These are phyloP conservation scores for Cheirogaleus major DNA, from an alignment of 2,797 vertebrate species.

Conservation along the genomic window DNA sequence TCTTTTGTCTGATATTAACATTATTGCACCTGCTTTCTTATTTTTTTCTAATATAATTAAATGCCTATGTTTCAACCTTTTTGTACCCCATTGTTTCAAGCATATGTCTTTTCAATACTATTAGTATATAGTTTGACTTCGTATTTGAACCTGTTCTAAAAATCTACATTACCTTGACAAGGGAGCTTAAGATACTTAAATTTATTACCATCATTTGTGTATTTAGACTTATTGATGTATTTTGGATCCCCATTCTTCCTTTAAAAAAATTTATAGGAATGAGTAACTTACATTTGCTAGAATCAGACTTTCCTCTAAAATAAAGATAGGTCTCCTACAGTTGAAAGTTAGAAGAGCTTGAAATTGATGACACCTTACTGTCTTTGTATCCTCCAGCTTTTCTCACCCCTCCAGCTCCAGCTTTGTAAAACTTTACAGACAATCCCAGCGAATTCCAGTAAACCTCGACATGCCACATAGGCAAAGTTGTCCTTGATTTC, in stretches of 20 bases:
- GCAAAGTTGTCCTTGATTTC: not conserved
- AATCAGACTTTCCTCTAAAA: not conserved
- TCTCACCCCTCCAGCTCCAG: not conserved
- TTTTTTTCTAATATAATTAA: not conserved
- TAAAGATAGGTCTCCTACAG: not conserved
- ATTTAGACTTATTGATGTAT: not conserved
- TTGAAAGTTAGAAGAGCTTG: not conserved
- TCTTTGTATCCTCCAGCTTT: not conserved
- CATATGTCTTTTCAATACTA: not conserved
- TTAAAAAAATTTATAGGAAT: not conserved
- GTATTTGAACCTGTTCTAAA: conserved; percentile 1
- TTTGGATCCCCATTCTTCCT: not conserved
- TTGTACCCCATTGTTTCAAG: not conserved
- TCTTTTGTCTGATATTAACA: not conserved
- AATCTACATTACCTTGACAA: not conserved
- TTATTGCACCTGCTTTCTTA: not conserved
- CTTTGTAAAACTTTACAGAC: not conserved
- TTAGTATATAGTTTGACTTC: not conserved
- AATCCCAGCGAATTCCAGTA: not conserved
- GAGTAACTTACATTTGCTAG: not conserved
- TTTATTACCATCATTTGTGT: not conserved
- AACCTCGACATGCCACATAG: not conserved
- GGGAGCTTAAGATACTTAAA: not conserved
- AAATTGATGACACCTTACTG: not conserved
- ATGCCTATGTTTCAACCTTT: not conserved